Percentiles rank a stretch among this genome's conserved stretches.
These are phyloP conservation scores for Crambe crambe DNA, from an alignment of 37 sponge, comb jelly and placozoan species.

Conservation along the genomic window DNA sequence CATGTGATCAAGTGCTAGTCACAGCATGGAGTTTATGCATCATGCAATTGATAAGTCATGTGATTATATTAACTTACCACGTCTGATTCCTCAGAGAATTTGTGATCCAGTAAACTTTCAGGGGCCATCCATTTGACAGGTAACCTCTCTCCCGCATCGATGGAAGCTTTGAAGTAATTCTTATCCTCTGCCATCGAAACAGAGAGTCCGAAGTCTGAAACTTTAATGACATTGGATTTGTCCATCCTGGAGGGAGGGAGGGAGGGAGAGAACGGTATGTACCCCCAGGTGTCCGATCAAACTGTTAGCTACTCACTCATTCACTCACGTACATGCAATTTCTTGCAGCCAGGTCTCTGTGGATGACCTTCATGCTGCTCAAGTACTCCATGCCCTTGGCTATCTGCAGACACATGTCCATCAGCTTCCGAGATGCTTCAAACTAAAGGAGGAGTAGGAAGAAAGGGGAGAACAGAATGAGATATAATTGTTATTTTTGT, in stretches of 20 bases:
- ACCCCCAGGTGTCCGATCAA: no score
- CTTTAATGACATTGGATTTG: neutral
- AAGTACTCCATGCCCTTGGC: neutral
- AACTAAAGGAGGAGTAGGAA: no score
- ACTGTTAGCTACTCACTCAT: no score
- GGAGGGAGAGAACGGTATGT: neutral
- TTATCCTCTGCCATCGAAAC: neutral
- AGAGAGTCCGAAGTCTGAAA: neutral
- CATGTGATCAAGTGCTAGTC: no score
- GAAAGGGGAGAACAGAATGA: no score
- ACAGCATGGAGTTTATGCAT: no score
- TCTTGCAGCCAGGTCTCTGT: constrained; percentile 3
- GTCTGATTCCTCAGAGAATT: neutral
- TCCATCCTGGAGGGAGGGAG: neutral
- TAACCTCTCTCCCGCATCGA: neutral
- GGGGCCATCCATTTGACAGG: neutral
- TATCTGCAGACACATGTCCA: neutral
- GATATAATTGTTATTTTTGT: no score
- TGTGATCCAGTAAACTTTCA: neutral
- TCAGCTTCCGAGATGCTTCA: neutral
- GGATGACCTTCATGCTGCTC: neutral
- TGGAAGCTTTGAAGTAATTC: neutral
- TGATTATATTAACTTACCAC: neutral
- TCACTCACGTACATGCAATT: constrained; percentile 2
- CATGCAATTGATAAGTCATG: no score